Evolutionary conservation across 1,140 invertebrate species (phyloP).

Genomic region (Archegozetes longisetosus): DNA sequence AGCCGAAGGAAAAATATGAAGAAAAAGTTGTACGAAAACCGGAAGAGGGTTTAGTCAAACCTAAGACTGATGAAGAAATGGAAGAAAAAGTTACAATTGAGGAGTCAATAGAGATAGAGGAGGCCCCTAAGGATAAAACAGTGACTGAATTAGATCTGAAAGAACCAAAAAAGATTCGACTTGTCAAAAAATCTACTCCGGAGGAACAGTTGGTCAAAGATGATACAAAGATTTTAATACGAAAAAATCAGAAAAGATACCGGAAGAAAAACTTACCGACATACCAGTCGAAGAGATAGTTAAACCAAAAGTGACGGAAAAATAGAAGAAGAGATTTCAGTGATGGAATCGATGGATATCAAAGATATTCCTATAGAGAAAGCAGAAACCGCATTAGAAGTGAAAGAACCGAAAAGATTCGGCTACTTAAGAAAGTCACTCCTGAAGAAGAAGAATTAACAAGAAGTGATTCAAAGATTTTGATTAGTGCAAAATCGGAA

Average conservation of each 20-base stretch:
- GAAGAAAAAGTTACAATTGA: not conserved
- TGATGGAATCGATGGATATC: conserved; percentile 25
- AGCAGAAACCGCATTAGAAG: no score
- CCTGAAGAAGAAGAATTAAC: not conserved
- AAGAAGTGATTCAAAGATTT: no score
- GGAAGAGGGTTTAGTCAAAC: not conserved
- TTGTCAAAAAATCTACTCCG: not conserved
- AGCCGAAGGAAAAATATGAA: conserved; percentile 23
- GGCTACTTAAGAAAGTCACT: not conserved
- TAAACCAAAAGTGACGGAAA: conserved; percentile 15
- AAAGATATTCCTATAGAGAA: conserved; percentile 17
- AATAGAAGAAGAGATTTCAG: conserved; percentile 14
- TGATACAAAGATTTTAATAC: not conserved
- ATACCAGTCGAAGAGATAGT: no score
- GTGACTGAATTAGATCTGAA: conserved; percentile 7
- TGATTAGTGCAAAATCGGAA: no score
- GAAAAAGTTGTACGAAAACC: conserved; percentile 23
- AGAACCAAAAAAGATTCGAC: conserved; percentile 24
- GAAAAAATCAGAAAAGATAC: conserved; percentile 27
- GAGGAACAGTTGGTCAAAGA: not conserved
- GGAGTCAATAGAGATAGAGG: not conserved
- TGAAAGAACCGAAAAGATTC: conserved; percentile 18
- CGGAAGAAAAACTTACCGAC: conserved; percentile 18
- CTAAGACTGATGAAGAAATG: not conserved
- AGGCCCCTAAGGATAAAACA: not conserved